A percentile compares a stretch with the other conserved stretches of the same genome.
Conservation (phyloP, 2,797 vertebrate genomes). For the Harpagifer antarcticus region DNA sequence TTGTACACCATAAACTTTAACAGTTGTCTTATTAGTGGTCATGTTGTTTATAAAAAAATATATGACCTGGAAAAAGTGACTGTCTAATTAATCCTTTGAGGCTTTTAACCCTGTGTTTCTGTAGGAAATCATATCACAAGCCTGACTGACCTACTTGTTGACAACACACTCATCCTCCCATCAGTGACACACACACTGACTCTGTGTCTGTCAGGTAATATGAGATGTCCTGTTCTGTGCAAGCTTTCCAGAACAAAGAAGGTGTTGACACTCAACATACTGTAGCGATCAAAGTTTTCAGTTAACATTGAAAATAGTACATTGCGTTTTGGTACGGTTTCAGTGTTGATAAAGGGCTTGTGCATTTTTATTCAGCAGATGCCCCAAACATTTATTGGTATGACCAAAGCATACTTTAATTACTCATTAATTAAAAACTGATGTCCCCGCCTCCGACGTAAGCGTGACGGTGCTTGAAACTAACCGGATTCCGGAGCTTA, state of each 20-base stretch:
- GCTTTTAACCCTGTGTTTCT: background rate
- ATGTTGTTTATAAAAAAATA: background rate
- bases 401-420: background rate
- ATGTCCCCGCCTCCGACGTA: too few relatives aligned
- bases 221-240: slow-evolving; percentile 25
- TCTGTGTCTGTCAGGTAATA: slow-evolving; percentile 30
- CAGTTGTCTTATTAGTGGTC: background rate
- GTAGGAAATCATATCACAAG: background rate
- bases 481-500: too few relatives aligned
- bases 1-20: background rate
- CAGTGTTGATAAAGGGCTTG: background rate
- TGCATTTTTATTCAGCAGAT: background rate
- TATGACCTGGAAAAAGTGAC: too few relatives aligned
- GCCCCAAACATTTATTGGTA: background rate
- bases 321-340: slow-evolving; percentile 15
- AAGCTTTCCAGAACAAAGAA: slow-evolving; percentile 31
- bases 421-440: too few relatives aligned
- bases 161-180: slow-evolving; percentile 18
- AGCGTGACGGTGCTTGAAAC: too few relatives aligned
- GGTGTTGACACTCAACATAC: slow-evolving; percentile 45
- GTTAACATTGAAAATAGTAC: slow-evolving; percentile 1
- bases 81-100: background rate
- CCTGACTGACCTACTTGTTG: background rate
- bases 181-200: slow-evolving; percentile 2
- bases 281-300: slow-evolving; percentile 34